Conservation (phyloP, 1,140 invertebrate genomes). For the Scaptodrosophila lebanonensis region DNA sequence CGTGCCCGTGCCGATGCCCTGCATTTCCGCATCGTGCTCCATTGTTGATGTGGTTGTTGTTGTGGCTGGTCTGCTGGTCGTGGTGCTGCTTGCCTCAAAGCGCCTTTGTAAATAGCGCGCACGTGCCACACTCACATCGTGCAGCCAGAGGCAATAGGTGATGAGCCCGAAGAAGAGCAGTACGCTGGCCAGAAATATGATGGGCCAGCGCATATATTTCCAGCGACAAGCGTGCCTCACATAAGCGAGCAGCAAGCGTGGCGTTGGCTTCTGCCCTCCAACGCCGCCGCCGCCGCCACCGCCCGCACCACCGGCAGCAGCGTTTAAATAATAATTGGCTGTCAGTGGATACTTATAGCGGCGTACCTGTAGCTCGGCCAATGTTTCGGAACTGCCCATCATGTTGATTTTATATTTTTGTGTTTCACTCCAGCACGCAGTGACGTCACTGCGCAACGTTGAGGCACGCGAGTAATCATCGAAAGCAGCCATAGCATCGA, state of each 20-base stretch:
- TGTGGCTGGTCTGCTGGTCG: slow-evolving; percentile 21
- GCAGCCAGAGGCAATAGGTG: slow-evolving; percentile 70
- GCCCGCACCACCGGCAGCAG: neutral
- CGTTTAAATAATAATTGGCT: slow-evolving; percentile 66
- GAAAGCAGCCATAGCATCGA: too few relatives aligned
- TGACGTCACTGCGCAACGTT: slow-evolving; percentile 30
- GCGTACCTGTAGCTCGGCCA: slow-evolving; percentile 68
- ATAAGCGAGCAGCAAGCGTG: slow-evolving; percentile 50
- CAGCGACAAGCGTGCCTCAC: slow-evolving; percentile 59
- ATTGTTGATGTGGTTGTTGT: slow-evolving; percentile 1
- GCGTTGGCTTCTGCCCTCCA: slow-evolving; percentile 35
- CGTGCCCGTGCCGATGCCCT: slow-evolving; percentile 26
- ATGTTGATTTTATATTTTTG: slow-evolving; percentile 66
- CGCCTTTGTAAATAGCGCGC: slow-evolving; percentile 58
- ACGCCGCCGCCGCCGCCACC: slow-evolving; percentile 8
- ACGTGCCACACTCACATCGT: slow-evolving; percentile 66
- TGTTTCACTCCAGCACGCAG: slow-evolving; percentile 54
- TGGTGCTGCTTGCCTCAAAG: slow-evolving; percentile 38
- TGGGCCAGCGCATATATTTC: slow-evolving; percentile 70
- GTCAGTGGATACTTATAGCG: slow-evolving; percentile 70
- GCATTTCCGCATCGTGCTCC: neutral
- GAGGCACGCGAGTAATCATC: slow-evolving; percentile 54
- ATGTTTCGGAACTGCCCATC: slow-evolving; percentile 59
- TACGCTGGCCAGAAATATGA: slow-evolving; percentile 68
- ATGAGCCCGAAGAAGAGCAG: slow-evolving; percentile 69